Conservation (phyloP, 2,113 vertebrate species). For the Neolamprologus longior region DNA sequence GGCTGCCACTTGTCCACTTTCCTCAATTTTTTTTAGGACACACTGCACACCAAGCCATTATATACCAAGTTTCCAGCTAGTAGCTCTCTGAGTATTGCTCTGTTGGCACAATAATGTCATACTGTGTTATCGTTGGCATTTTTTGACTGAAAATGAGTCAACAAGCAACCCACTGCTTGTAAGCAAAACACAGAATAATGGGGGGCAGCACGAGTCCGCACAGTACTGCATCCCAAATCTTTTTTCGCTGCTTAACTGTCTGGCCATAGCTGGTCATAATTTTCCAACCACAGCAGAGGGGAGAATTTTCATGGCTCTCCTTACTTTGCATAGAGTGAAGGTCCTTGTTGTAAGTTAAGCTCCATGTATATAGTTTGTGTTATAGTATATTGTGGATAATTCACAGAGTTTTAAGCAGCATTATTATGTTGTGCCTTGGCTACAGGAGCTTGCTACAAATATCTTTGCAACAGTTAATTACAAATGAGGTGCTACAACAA, state of each 20-base stretch:
- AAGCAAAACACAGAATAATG: neutral
- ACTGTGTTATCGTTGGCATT: neutral
- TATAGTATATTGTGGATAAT: neutral
- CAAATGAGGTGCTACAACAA: neutral
- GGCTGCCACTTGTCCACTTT: neutral
- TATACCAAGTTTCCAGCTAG: neutral
- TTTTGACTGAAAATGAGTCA: neutral
- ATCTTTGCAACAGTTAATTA: neutral
- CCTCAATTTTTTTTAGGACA: neutral
- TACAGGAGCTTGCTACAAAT: neutral
- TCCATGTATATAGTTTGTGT: neutral
- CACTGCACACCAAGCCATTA: too few relatives aligned
- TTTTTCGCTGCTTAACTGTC: neutral
- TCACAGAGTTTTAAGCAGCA: neutral
- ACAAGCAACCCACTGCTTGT: neutral
- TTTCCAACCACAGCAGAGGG: neutral
- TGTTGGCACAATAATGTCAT: neutral
- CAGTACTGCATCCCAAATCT: neutral
- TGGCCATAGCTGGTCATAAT: neutral
- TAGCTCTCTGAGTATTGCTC: neutral
- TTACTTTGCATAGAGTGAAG: neutral
- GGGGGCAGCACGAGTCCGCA: neutral
- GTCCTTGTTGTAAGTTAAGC: neutral
- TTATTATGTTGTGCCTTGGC: neutral
- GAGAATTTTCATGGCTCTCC: neutral